Conservation (phyloP, 2,888 invertebrate genomes). For the Chrysolina oricalcia region DNA sequence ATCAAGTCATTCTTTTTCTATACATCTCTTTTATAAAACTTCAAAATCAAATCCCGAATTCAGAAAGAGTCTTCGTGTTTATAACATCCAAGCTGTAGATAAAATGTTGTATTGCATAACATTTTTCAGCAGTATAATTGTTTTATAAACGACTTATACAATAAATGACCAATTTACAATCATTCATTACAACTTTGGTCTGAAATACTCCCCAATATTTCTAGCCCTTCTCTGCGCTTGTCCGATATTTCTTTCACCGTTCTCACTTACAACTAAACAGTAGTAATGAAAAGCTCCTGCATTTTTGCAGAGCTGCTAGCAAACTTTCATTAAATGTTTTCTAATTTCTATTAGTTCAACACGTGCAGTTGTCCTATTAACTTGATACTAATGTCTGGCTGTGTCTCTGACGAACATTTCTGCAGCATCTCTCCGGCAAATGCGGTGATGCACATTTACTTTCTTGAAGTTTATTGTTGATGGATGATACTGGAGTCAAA, state of each 20-base stretch:
- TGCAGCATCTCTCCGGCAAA: conserved; percentile 3
- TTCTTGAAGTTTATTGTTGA: background rate
- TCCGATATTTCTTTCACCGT: conserved; percentile 45
- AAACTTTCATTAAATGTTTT: conserved; percentile 55
- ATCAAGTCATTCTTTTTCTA: too few species aligned
- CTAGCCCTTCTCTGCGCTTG: background rate
- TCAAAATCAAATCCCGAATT: too few species aligned
- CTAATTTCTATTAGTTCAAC: conserved; percentile 44
- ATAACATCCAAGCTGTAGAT: too few species aligned
- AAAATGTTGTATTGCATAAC: too few species aligned
- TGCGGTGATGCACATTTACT: background rate
- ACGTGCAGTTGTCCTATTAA: conserved; percentile 37
- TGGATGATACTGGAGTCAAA: background rate
- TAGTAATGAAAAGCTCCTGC: conserved; percentile 58
- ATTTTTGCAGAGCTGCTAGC: conserved; percentile 52
- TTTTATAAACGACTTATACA: too few species aligned
- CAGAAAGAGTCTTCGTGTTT: too few species aligned
- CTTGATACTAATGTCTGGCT: conserved; percentile 22
- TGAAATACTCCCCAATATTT: background rate
- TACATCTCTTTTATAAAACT: too few species aligned
- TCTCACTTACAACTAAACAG: conserved; percentile 56
- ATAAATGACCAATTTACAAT: too few species aligned
- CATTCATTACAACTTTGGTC: too few species aligned
- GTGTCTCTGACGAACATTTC: conserved; percentile 21
- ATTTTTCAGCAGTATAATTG: too few species aligned